Evolutionary conservation across 2,113 vertebrate genomes (phyloP), one percentile per base, ranked within the genome.

Genomic region (Capricornis sumatraensis): DNA sequence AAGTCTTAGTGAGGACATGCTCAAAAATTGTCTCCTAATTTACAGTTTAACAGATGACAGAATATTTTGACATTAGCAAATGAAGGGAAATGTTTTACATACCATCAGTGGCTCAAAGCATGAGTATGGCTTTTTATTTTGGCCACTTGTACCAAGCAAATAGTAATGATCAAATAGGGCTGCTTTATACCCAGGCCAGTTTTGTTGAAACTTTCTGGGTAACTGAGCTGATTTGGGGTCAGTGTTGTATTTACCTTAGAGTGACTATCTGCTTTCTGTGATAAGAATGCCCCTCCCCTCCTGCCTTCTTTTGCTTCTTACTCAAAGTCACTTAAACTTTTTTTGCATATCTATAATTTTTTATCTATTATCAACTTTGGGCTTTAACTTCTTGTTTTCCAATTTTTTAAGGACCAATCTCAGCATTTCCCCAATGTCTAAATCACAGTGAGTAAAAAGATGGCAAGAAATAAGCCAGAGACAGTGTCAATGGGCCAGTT

Each of bases 31-130:
- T 43, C 40, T 94, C 19, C n/a, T 96, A 97, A 97, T 98, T 97
- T 97, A 86, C 91, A 93, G 91, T 96, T 94, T 97, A 97, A 93
- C 91, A 96, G 96, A 82, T 86, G 91, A 91, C 85, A 87, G 90
- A 60, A 78, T 91, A 91, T 96, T 97, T 97, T 2, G 21, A 97
- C 88, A 87, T 96, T 83, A 97, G 87, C 55, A 97, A 97, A 93
- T 58, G 47, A 93, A 96, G 33, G 76, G 67, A 94, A 94, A 91
- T 91, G 36, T 97, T 95, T 97, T 67, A 53, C 85, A 74, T 74
- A 60, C 71, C 33, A 43, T 40, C 12, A 40, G 94, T 79, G 84
- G 96, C 74, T 98, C 58, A 89, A 25, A 78, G 50, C 10, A 30
- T 36, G 53, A 86, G 28, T 43, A 27, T 50, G n/a, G 8, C 36